Percentiles rank a stretch among this genome's conserved stretches.
These are phyloP conservation scores for Acanthisitta chloris DNA, from an alignment of 2,113 vertebrate species.

Conservation along the genomic window DNA sequence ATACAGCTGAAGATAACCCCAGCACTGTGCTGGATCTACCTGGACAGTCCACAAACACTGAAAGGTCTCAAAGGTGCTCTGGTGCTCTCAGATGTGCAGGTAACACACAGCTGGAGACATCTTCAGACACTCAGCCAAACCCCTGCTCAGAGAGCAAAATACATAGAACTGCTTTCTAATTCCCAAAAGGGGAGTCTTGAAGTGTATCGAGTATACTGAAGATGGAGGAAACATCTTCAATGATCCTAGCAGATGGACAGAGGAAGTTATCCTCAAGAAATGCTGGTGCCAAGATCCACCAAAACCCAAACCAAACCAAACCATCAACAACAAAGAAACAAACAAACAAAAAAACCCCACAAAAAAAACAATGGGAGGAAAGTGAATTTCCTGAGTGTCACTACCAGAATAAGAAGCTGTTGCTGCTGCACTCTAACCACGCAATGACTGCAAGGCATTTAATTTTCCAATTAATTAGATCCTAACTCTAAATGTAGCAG, in stretches of 20 bases:
- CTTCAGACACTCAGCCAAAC: not conserved
- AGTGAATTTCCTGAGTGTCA: not conserved
- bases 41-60: not conserved
- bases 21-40: not conserved
- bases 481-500: not conserved
- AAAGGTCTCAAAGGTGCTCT: not conserved
- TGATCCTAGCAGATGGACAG: not conserved
- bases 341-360: accelerated
- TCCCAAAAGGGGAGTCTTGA: not conserved
- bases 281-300: not conserved
- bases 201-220: not conserved
- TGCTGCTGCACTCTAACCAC: not conserved
- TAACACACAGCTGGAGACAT: not conserved
- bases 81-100: not conserved
- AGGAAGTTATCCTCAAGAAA: not conserved
- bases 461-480: slow-evolving; percentile 48
- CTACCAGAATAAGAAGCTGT: not conserved
- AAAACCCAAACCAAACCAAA: not conserved
- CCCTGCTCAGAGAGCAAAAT: not conserved
- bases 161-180: not conserved
- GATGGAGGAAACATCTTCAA: not conserved
- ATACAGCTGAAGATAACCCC: not conserved
- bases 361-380: accelerated
- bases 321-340: not conserved
- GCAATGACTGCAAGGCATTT: slow-evolving; percentile 3